Evolutionary conservation across 2,113 vertebrate species (phyloP).

Genomic region (Cebus imitator): DNA sequence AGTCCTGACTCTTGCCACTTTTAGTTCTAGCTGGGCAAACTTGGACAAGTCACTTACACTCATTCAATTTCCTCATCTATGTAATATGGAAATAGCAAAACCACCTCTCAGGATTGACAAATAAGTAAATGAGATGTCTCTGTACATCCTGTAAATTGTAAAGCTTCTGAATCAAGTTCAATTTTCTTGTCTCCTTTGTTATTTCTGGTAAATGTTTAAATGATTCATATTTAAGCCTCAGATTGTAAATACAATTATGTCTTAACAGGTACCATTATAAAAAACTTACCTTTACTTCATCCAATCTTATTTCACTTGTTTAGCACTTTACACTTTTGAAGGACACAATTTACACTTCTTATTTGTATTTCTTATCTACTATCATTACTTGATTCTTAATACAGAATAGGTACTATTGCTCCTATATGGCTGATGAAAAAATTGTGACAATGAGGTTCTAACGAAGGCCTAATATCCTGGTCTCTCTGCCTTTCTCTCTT

Average conservation of each 20-base stretch:
- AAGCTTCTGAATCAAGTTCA: neutral
- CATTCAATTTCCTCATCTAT: neutral
- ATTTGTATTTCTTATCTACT: neutral
- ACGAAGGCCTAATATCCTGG: neutral
- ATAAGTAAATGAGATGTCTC: neutral
- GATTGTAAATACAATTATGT: neutral
- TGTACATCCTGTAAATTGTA: neutral
- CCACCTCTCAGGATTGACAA: neutral
- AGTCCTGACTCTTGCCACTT: neutral
- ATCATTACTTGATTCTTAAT: neutral
- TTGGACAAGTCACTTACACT: neutral
- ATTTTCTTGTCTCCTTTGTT: neutral
- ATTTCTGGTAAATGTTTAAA: conserved; percentile 46
- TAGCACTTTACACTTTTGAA: neutral
- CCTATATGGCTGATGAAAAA: neutral
- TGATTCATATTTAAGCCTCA: neutral
- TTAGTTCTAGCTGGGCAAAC: neutral
- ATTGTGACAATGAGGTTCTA: neutral
- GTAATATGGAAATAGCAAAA: neutral
- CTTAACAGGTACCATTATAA: neutral
- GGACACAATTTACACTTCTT: neutral
- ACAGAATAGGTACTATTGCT: neutral
- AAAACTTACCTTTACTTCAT: neutral
- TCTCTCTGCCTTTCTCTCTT: neutral
- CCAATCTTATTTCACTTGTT: neutral